phyloP scores from a whole-genome alignment of 2,113 vertebrate species.

The Pomatostomus ruficeps region DNA sequence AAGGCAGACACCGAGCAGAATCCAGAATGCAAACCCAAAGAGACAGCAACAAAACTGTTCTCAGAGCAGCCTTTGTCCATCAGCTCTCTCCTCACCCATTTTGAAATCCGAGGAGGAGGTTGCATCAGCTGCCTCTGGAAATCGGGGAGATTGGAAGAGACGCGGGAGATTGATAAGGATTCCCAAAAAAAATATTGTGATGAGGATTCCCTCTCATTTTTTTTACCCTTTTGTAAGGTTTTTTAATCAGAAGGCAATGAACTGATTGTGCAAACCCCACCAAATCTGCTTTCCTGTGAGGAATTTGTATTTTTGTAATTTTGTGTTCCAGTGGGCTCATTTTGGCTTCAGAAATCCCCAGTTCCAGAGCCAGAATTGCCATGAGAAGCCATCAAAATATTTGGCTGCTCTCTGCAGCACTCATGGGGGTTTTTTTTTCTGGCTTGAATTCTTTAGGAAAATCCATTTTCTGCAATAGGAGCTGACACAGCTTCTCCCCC shows the following conservation, averaged over 20 bases:
- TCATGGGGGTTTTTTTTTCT: neutral
- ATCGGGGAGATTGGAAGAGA: neutral
- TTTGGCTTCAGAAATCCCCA: neutral
- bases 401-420: neutral
- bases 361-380: neutral
- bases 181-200: neutral
- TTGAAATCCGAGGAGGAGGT: neutral
- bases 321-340: neutral
- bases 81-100: neutral
- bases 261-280: neutral
- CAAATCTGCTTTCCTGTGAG: neutral
- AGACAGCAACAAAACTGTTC: slow-evolving; percentile 17
- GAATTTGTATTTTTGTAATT: neutral
- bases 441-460: neutral
- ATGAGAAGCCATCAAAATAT: neutral
- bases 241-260: neutral
- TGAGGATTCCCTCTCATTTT: neutral
- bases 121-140: neutral
- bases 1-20: slow-evolving; percentile 39
- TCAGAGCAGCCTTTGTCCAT: neutral
- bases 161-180: neutral
- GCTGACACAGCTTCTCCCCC: neutral
- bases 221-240: too few relatives aligned
- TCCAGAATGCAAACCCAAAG: neutral
- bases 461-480: neutral